phyloP scores from a whole-genome alignment of 2,113 vertebrate species.

The Ariopsis seemanni region DNA sequence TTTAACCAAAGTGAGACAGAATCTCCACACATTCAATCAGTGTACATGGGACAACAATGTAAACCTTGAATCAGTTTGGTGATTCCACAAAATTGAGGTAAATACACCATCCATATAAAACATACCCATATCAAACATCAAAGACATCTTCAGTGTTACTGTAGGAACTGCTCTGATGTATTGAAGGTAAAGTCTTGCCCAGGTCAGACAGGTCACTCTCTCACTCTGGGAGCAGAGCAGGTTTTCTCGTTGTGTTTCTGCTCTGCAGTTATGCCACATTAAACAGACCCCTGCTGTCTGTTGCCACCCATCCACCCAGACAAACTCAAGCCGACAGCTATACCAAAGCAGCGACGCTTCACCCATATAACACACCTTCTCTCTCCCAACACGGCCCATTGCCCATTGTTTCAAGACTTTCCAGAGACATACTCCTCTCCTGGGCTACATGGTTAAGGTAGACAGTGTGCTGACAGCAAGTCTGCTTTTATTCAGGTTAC shows the following conservation, averaged over 20 bases:
- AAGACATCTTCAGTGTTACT: slow-evolving; percentile 24
- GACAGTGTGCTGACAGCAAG: background rate
- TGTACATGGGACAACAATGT: background rate
- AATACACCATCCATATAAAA: slow-evolving; percentile 23
- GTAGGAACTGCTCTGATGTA: slow-evolving; percentile 32
- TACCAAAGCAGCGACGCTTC: slow-evolving; percentile 24
- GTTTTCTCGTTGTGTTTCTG: slow-evolving; percentile 42
- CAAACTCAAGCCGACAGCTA: slow-evolving; percentile 50
- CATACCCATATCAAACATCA: slow-evolving; percentile 37
- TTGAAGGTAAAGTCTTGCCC: slow-evolving; percentile 39
- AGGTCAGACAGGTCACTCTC: slow-evolving; percentile 45
- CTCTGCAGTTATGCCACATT: slow-evolving; percentile 46
- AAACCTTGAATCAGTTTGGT: slow-evolving; percentile 15
- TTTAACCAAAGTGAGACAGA: background rate
- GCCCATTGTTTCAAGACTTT: slow-evolving; percentile 15
- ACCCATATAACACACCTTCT: slow-evolving; percentile 9
- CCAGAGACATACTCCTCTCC: background rate
- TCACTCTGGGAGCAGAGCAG: slow-evolving; percentile 34
- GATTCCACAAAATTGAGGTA: slow-evolving; percentile 20
- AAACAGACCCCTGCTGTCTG: slow-evolving; percentile 52
- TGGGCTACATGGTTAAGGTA: background rate
- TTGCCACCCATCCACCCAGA: slow-evolving; percentile 41
- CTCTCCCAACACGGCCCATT: slow-evolving; percentile 26
- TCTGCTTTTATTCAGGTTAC: background rate
- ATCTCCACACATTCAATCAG: background rate